Evolutionary conservation across 2,113 vertebrate species (phyloP), one percentile per base, ranked within the genome.

Genomic region (Recurvirostra avosetta): DNA sequence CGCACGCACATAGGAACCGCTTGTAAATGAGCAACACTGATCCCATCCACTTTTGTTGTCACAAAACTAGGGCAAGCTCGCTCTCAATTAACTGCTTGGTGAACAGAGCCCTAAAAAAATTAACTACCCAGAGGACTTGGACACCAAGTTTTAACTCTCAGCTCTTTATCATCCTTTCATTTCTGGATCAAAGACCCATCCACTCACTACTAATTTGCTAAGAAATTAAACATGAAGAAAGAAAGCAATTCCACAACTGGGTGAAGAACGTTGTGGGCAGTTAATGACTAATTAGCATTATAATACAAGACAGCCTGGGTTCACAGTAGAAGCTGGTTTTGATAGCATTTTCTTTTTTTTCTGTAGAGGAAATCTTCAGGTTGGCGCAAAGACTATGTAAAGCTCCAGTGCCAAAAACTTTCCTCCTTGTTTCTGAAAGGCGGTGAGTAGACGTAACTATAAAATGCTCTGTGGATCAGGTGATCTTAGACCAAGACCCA

Each of bases 1-100:
- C 5, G 4, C 50, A 74, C 6, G 14, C 55, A 72, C 75, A 85
- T 62, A 90, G 92, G 83, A 97, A 68, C 75, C 91, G 89, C 86
- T 96, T 90, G 72, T 92, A 96, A 97, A 94, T 95, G 96, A 96
- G 75, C 86, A 96, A 79, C 62, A 41, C 86, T 65, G 91, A 92
- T 86, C 16, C 72, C 67, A 72, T 91, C 83, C 86, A 92, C 86
- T 97, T 94, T 68, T 85, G 82, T 83, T 96, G 88, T 85, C 78
- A 90, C 61, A 97, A 88, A 97, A 97, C 75, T 95, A 94, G 96
- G 92, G 65, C 94, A 97, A 90, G 76, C 88, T 97, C 85, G 3
- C 34, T 90, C 84, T 90, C 92, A 90, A 84, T 97, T 95, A 97
- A 95, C 88, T 83, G 59, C 92, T 92, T 94, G 72, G 50, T 84